Conservation (phyloP, 2,797 vertebrate species). For the Sebastes variabilis region DNA sequence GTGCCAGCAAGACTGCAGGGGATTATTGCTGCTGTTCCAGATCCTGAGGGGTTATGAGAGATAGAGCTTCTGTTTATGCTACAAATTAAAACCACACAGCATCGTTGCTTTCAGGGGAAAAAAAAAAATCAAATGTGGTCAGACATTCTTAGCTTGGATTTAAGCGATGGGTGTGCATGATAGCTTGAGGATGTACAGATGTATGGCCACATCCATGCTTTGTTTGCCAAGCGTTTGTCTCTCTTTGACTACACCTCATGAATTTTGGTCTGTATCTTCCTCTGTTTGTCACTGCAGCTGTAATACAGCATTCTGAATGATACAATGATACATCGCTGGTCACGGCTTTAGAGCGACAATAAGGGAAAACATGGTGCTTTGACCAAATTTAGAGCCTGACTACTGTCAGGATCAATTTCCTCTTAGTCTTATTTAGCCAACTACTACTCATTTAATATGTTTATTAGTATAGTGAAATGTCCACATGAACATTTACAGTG, state of each 20-base stretch:
- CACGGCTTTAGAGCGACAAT: not conserved
- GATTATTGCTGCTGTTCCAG: slow-evolving; percentile 53
- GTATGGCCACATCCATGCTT: slow-evolving; percentile 8
- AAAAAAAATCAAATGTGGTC: not conserved
- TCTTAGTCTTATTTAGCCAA: not conserved
- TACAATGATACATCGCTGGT: not conserved
- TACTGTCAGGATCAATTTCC: not conserved
- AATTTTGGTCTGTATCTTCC: slow-evolving; percentile 4
- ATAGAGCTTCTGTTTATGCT: slow-evolving; percentile 32
- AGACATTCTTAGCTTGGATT: slow-evolving; percentile 9
- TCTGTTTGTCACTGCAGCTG: not conserved
- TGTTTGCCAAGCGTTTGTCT: slow-evolving; percentile 31
- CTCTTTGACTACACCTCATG: slow-evolving; percentile 4
- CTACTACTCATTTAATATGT: not conserved
- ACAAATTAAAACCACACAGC: slow-evolving; percentile 49
- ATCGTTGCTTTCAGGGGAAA: not conserved
- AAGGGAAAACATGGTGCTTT: not conserved
- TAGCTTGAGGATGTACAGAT: slow-evolving; percentile 19
- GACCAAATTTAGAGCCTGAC: not conserved
- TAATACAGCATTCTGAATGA: not conserved
- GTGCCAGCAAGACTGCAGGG: slow-evolving; percentile 47
- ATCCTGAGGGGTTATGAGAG: slow-evolving; percentile 26
- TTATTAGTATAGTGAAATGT: not conserved
- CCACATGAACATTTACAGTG: not conserved
- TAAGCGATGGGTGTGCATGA: not conserved